Conservation (phyloP, 2,113 vertebrate genomes). For the Bostrychus sinensis region DNA sequence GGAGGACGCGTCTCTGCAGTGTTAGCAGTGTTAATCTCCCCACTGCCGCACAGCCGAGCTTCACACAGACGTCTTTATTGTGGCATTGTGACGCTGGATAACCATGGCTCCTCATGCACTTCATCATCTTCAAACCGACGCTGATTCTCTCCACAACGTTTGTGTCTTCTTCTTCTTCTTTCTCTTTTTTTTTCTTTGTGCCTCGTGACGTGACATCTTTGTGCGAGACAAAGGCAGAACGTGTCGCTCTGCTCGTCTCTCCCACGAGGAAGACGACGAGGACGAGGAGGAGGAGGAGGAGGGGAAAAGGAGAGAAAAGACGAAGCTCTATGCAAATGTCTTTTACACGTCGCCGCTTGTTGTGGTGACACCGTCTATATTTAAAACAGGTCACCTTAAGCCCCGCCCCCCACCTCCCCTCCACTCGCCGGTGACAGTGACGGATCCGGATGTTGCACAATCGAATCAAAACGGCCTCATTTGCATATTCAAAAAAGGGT, state of each 20-base stretch:
- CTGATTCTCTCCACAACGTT: conserved; percentile 21
- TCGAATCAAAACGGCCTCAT: conserved; percentile 19
- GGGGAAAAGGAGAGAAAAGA: conserved; percentile 53
- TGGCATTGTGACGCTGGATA: no score
- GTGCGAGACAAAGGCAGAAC: conserved; percentile 63
- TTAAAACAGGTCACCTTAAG: conserved; percentile 84
- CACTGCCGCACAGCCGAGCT: no score
- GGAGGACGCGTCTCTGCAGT: no score
- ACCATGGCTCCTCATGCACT: conserved; percentile 11
- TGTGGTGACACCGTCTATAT: conserved; percentile 84
- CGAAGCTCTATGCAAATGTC: conserved; percentile 77
- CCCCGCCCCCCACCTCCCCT: conserved; percentile 65
- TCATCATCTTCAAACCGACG: not conserved
- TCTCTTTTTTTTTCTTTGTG: no score
- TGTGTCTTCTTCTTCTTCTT: no score
- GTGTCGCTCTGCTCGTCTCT: conserved; percentile 50
- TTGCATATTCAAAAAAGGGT: conserved; percentile 20
- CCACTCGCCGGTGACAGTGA: conserved; percentile 54
- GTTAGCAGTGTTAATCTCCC: no score
- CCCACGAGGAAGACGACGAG: conserved; percentile 31
- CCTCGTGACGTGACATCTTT: conserved; percentile 68
- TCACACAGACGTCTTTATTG: no score
- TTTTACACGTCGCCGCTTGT: conserved; percentile 79
- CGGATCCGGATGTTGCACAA: conserved; percentile 72
- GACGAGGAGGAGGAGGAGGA: conserved; percentile 25